Percentiles rank a stretch among this genome's conserved stretches.
phyloP scores from a whole-genome alignment of 2,888 invertebrate species.

The Cheilosia pagana region DNA sequence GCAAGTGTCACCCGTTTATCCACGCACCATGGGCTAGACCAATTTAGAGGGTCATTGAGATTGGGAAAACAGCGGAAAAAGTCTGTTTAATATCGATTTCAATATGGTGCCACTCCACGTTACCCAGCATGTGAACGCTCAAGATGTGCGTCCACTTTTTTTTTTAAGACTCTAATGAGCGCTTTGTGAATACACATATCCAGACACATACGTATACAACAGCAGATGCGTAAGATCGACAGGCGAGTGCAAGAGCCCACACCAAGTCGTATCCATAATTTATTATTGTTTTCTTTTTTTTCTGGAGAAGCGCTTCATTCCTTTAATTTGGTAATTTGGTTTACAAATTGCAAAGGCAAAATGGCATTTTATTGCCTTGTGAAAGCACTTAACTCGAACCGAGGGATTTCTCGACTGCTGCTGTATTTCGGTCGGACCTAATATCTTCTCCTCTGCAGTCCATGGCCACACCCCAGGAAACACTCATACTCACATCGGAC shows the following conservation, averaged over 20 bases:
- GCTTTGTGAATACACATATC: slow-evolving; percentile 33
- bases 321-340: slow-evolving; percentile 74
- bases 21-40: background rate
- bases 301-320: slow-evolving; percentile 55
- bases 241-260: slow-evolving; percentile 35
- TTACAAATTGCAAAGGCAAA: slow-evolving; percentile 73
- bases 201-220: background rate
- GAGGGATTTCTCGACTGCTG: slow-evolving; percentile 65
- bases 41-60: slow-evolving; percentile 22
- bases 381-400: slow-evolving; percentile 73
- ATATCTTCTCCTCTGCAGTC: slow-evolving; percentile 31
- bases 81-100: slow-evolving; percentile 25
- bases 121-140: slow-evolving; percentile 29
- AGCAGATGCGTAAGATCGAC: slow-evolving; percentile 39
- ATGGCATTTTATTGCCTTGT: slow-evolving; percentile 73
- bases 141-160: slow-evolving; percentile 9
- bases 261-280: slow-evolving; percentile 63
- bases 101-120: slow-evolving; percentile 7
- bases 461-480: slow-evolving; percentile 34
- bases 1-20: too few species aligned
- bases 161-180: slow-evolving; percentile 45
- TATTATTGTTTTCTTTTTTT: slow-evolving; percentile 62
- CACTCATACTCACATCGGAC: slow-evolving; percentile 5
- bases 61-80: slow-evolving; percentile 10
- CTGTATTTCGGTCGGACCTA: slow-evolving; percentile 50